phyloP scores from a whole-genome alignment of 2,797 vertebrate species.

The Selene dorsalis region DNA sequence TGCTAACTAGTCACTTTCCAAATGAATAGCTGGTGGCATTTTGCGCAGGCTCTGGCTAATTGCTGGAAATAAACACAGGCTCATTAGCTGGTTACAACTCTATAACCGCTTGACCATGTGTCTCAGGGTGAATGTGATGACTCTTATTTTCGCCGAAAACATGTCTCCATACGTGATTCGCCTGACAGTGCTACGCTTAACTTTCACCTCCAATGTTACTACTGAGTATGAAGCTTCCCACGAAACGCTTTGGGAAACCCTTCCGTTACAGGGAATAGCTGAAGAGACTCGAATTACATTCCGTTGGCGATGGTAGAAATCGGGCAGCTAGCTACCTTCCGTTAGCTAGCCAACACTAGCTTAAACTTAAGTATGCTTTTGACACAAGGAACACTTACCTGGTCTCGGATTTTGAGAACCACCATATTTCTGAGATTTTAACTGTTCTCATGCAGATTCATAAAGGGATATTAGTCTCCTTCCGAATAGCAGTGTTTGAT shows the following conservation, averaged over 20 bases:
- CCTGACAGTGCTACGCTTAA: not conserved
- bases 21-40: slow-evolving; percentile 24
- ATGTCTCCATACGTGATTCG: not conserved
- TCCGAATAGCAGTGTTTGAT: slow-evolving; percentile 54
- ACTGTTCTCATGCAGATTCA: slow-evolving; percentile 79
- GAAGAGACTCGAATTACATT: slow-evolving; percentile 60
- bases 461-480: slow-evolving; percentile 60
- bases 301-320: slow-evolving; percentile 57
- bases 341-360: slow-evolving; percentile 49
- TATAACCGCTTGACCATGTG: slow-evolving; percentile 34
- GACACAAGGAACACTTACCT: slow-evolving; percentile 73
- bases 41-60: slow-evolving; percentile 61
- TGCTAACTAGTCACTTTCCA: slow-evolving; percentile 29
- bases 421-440: slow-evolving; percentile 82
- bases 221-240: slow-evolving; percentile 1
- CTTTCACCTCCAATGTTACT: not conserved
- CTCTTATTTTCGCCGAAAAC: not conserved
- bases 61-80: slow-evolving; percentile 65
- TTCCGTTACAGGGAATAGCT: slow-evolving; percentile 54
- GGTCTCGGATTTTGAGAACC: slow-evolving; percentile 87
- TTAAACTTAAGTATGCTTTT: slow-evolving; percentile 52
- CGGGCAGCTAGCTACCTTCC: slow-evolving; percentile 55
- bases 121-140: slow-evolving; percentile 33
- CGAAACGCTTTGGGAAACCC: slow-evolving; percentile 42
- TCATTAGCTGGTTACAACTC: slow-evolving; percentile 58